phyloP scores from a whole-genome alignment of 2,888 invertebrate genomes.

The Baccha elongata region DNA sequence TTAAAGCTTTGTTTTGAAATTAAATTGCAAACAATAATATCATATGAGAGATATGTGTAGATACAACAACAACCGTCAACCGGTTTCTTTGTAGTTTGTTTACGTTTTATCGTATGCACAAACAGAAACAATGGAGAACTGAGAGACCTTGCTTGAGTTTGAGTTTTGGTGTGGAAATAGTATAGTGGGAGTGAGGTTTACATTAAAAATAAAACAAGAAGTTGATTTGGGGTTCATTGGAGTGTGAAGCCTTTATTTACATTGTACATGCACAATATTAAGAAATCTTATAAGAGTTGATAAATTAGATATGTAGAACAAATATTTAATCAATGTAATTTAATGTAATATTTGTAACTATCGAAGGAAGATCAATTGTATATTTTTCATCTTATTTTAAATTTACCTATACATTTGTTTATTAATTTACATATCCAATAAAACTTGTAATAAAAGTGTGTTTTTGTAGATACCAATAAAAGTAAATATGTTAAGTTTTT shows the following conservation, averaged over 20 bases:
- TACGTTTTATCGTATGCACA: slow-evolving; percentile 35
- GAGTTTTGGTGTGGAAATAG: not conserved
- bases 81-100: slow-evolving; percentile 63
- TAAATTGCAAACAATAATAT: slow-evolving; percentile 1
- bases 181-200: no score
- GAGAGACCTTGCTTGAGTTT: slow-evolving; percentile 7
- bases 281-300: not conserved
- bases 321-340: no score
- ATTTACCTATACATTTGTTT: no score
- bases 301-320: no score
- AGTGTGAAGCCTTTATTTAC: not conserved
- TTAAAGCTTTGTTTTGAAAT: slow-evolving; percentile 42
- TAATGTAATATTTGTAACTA: no score
- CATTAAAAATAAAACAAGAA: not conserved
- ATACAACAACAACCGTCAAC: slow-evolving; percentile 36
- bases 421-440: no score
- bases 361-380: no score
- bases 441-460: no score
- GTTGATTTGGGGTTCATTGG: not conserved
- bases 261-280: not conserved
- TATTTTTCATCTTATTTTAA: no score
- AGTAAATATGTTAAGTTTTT: no score
- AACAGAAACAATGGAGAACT: slow-evolving; percentile 26
- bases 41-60: slow-evolving; percentile 1
- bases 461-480: no score